phyloP scores from a whole-genome alignment of 2,888 invertebrate genomes.

The Panzeria rudis region DNA sequence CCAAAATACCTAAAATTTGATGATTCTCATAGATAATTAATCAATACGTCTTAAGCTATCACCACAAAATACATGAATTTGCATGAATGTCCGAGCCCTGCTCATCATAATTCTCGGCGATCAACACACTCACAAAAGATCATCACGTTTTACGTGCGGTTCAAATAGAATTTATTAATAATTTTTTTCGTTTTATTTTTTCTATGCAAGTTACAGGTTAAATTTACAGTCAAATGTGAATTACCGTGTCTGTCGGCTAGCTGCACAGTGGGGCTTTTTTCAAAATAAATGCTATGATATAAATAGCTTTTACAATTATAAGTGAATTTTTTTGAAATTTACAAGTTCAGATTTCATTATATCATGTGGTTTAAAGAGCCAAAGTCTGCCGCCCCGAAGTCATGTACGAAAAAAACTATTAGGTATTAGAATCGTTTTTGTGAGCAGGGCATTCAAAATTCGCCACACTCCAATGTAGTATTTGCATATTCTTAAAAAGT shows the following conservation, averaged over 20 bases:
- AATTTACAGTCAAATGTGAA: slow-evolving; percentile 48
- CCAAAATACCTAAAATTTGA: too few species aligned
- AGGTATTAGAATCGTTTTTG: not conserved
- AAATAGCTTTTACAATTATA: too few species aligned
- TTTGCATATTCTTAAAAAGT: not conserved
- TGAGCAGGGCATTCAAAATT: not conserved
- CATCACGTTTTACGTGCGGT: slow-evolving; percentile 61
- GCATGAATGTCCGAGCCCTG: too few species aligned
- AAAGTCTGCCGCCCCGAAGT: too few species aligned
- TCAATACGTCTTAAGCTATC: too few species aligned
- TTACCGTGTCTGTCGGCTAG: not conserved
- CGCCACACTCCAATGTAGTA: not conserved
- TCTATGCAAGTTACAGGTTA: slow-evolving; percentile 42
- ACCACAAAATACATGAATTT: too few species aligned
- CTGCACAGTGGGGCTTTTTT: not conserved
- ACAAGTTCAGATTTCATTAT: too few species aligned
- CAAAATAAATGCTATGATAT: too few species aligned
- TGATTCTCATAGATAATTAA: too few species aligned
- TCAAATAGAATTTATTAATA: slow-evolving; percentile 40
- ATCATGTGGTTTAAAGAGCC: too few species aligned
- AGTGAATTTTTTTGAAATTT: too few species aligned
- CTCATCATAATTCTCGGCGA: not conserved
- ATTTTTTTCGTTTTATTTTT: slow-evolving; percentile 20
- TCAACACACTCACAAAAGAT: slow-evolving; percentile 42
- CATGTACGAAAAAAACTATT: not conserved